Percentiles rank a stretch among this genome's conserved stretches.
Conservation (phyloP, 2,888 invertebrate genomes). For the Phyto melanocephala region DNA sequence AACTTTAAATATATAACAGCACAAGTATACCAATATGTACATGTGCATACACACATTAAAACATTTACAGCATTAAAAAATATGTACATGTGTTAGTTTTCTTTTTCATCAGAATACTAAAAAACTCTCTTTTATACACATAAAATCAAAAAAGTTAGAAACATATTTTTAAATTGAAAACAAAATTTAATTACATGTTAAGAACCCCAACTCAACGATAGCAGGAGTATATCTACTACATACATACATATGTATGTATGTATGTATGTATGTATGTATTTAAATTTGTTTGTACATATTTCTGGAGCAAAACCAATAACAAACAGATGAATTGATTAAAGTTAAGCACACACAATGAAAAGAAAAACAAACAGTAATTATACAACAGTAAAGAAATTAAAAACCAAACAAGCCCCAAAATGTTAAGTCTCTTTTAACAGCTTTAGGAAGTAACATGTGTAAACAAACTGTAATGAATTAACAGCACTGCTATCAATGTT, state of each 20-base stretch:
- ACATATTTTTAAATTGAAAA: too few species aligned
- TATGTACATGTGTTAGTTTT: too few species aligned
- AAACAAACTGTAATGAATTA: background rate
- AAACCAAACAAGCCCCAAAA: background rate
- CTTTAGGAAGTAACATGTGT: background rate
- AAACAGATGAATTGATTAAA: background rate
- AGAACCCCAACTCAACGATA: too few species aligned
- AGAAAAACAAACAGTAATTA: background rate
- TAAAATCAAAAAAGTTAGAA: too few species aligned
- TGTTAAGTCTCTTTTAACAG: slow-evolving; percentile 27
- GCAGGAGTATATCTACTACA: too few species aligned
- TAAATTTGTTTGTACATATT: too few species aligned
- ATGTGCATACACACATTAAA: background rate
- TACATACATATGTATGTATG: too few species aligned
- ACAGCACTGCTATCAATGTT: background rate
- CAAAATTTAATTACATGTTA: too few species aligned
- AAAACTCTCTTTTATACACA: too few species aligned
- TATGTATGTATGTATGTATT: too few species aligned
- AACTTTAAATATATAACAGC: background rate
- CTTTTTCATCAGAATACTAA: too few species aligned
- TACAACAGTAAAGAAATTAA: background rate
- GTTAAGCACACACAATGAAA: background rate
- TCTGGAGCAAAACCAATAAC: background rate
- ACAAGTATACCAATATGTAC: background rate
- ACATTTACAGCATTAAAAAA: background rate